phyloP scores from a whole-genome alignment of 2,113 vertebrate species.

The Heterotilapia buettikoferi region DNA sequence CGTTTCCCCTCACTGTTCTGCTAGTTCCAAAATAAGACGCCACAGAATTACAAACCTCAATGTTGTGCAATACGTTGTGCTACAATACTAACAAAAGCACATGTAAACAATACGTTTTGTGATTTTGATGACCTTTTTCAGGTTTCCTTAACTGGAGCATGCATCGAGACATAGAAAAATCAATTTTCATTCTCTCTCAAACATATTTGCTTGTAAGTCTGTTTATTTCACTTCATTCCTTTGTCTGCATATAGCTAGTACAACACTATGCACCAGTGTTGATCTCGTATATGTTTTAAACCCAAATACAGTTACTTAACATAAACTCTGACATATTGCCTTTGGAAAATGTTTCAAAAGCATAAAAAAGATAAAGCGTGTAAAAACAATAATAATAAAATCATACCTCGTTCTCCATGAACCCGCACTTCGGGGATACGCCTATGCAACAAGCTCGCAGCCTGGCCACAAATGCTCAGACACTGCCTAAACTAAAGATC shows the following conservation, averaged over 20 bases:
- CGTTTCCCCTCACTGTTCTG: not conserved
- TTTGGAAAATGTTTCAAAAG: not conserved
- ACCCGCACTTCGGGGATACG: not conserved
- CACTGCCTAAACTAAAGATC: not conserved
- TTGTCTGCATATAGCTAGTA: not conserved
- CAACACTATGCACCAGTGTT: not conserved
- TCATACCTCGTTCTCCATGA: conserved; percentile 77
- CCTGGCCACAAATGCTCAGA: not conserved
- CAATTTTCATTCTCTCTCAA: not conserved
- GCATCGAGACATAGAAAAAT: not conserved
- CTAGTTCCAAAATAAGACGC: not conserved
- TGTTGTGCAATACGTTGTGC: not conserved
- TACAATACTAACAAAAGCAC: not conserved
- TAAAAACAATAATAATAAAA: not conserved
- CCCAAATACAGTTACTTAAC: not conserved
- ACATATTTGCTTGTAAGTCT: not conserved
- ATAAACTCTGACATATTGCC: not conserved
- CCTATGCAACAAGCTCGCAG: not conserved
- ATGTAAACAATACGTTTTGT: not conserved
- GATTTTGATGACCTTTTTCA: not conserved
- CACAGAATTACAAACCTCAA: not conserved
- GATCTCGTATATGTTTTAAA: not conserved
- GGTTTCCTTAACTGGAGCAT: not conserved
- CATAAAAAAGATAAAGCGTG: not conserved
- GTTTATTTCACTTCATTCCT: not conserved